Evolutionary conservation across 2,888 invertebrate genomes (phyloP).

Genomic region (Tetanocera ferruginea): DNA sequence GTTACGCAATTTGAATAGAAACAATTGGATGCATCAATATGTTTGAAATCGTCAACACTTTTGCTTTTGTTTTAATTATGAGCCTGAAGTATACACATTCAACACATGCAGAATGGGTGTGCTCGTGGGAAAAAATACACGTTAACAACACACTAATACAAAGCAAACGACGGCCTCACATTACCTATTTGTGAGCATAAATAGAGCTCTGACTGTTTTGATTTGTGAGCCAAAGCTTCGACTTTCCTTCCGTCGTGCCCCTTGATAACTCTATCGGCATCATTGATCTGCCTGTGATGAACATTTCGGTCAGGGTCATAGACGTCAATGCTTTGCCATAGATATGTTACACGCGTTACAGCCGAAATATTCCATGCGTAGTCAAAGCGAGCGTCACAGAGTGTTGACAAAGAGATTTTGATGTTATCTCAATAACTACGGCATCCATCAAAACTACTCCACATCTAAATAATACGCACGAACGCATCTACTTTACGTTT

Average conservation of each 20-base stretch:
- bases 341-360: background rate
- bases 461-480: background rate
- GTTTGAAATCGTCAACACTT: background rate
- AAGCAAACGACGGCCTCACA: too few relatives aligned
- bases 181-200: too few relatives aligned
- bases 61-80: background rate
- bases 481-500: background rate
- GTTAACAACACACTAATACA: background rate
- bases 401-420: background rate
- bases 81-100: background rate
- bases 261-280: too few relatives aligned
- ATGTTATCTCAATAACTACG: background rate
- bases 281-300: background rate
- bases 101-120: background rate
- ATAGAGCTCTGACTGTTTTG: background rate
- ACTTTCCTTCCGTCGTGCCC: background rate
- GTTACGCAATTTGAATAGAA: constrained; percentile 4
- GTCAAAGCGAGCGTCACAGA: background rate
- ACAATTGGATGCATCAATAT: constrained; percentile 9
- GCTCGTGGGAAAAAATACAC: background rate
- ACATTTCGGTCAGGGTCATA: constrained; percentile 24
- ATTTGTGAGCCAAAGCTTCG: background rate
- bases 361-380: constrained; percentile 12
- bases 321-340: background rate
- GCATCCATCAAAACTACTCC: background rate